Evolutionary conservation across 2,888 invertebrate species (phyloP), one percentile per base, ranked within the genome.

Genomic region (Campoplex nolae): DNA sequence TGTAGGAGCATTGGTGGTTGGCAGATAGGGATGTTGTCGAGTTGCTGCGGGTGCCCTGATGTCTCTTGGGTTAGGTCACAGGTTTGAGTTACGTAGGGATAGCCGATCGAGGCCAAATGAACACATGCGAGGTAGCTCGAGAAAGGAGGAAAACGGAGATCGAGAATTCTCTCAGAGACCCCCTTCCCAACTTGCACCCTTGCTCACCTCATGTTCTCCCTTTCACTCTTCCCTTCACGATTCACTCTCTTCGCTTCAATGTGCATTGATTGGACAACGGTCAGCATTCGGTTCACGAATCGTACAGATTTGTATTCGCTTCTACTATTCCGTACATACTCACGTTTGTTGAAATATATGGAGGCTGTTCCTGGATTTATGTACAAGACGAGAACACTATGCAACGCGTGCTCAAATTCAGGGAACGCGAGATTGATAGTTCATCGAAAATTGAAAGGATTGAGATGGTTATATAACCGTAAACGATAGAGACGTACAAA

Each of bases 251-350:
- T 88, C 85, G 84, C 88, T 89, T 92, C 92, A 93, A 93, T 93
- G 90, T 90, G 89, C 93, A 92, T 93, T 93, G 93, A 93, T 93
- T 93, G 92, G 90, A 92, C 92, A 92, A 92, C 92, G 90, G 90
- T 89, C 87, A 86, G 90, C 83, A 91, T 91, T 90, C 86, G 86
- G 81, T 76, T 84, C 90, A 89, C 86, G 78, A 84, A 73, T 71
- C 84, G 84, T 86, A 84, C 86, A 48, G 76, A 76, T 79, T 35
- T 83, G 76, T 81, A 88, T 85, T 88, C 87, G 88, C 86, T 88
- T 90, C 78, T 87, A 76, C 85, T 71, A 78, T 76, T 65, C 70
- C 71, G 32, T 73, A 51, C 67, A 65, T 77, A 82, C 42, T 35
- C 77, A 77, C 65, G 67, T 82, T 76, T 79, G 54, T 67, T 83